These are phyloP conservation scores for Acipenser oxyrinchus DNA, from an alignment of 2,797 vertebrate genomes.

Conservation along the genomic window DNA sequence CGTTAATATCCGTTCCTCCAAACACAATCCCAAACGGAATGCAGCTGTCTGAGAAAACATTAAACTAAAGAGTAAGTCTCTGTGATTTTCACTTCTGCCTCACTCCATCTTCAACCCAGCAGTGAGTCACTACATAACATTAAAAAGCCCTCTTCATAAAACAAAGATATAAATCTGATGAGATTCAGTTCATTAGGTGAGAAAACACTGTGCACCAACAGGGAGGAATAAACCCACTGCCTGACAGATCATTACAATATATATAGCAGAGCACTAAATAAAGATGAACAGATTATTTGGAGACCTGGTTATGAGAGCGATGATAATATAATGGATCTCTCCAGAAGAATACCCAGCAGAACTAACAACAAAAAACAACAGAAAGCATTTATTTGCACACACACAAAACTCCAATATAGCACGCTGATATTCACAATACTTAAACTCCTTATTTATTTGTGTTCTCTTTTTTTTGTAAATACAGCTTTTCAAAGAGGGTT, in stretches of 20 bases:
- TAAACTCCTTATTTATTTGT: no score
- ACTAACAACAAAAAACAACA: no score
- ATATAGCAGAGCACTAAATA: not conserved
- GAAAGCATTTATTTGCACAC: no score
- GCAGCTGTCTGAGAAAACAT: slow-evolving; percentile 50
- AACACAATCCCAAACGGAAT: slow-evolving; percentile 85
- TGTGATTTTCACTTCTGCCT: not conserved
- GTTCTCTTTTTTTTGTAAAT: no score
- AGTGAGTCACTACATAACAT: not conserved
- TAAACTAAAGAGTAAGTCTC: not conserved
- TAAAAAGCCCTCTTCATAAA: not conserved
- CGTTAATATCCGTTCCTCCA: slow-evolving; percentile 92
- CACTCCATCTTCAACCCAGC: not conserved
- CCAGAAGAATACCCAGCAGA: no score
- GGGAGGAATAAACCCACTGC: not conserved
- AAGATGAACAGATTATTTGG: no score
- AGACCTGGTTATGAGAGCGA: no score
- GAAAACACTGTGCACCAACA: slow-evolving; percentile 11
- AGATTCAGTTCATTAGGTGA: slow-evolving; percentile 10
- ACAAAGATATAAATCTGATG: slow-evolving; percentile 5
- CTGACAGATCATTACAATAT: not conserved
- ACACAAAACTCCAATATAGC: no score
- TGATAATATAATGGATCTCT: no score
- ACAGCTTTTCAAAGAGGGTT: no score
- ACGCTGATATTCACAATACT: no score